Evolutionary conservation across 1,140 invertebrate genomes (phyloP).

Genomic region (Calycopis cecrops): DNA sequence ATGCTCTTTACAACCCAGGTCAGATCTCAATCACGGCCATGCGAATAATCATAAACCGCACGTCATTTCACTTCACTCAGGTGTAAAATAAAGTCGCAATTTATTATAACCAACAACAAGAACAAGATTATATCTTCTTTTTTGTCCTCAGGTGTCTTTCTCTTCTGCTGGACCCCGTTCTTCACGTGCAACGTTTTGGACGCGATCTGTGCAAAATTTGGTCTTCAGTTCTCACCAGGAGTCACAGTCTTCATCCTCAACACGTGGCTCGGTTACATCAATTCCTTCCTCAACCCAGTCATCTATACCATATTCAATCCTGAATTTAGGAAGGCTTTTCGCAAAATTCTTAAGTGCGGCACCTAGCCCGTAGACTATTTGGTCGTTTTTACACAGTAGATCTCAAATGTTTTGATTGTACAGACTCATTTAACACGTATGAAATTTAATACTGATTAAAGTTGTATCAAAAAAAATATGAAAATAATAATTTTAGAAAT

Average conservation of each 20-base stretch:
- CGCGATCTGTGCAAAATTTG: constrained; percentile 93
- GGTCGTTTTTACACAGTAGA: constrained; percentile 66
- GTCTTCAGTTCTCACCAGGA: constrained; percentile 87
- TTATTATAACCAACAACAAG: too few species aligned
- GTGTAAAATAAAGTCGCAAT: too few species aligned
- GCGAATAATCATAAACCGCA: too few species aligned
- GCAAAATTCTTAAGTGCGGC: constrained; percentile 89
- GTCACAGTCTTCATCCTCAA: constrained; percentile 94
- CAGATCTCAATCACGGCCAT: too few species aligned
- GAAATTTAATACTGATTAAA: too few species aligned
- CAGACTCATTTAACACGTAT: too few species aligned
- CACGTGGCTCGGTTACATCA: constrained; percentile 99
- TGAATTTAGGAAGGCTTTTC: constrained; percentile 99
- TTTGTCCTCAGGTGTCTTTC: constrained; percentile 85
- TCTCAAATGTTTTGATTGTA: constrained; percentile 20
- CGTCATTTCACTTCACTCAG: too few species aligned
- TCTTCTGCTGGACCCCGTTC: constrained; percentile 99
- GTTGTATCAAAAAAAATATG: too few species aligned
- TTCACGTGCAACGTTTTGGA: constrained; percentile 98
- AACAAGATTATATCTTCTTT: too few species aligned
- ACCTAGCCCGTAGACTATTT: constrained; percentile 71
- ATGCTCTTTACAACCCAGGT: too few species aligned
- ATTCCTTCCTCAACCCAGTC: constrained; percentile 97
- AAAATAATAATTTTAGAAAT: too few species aligned
- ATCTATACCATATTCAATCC: constrained; percentile 99